Evolutionary conservation across 2,113 vertebrate genomes (phyloP).

Genomic region (Jacana jacana): DNA sequence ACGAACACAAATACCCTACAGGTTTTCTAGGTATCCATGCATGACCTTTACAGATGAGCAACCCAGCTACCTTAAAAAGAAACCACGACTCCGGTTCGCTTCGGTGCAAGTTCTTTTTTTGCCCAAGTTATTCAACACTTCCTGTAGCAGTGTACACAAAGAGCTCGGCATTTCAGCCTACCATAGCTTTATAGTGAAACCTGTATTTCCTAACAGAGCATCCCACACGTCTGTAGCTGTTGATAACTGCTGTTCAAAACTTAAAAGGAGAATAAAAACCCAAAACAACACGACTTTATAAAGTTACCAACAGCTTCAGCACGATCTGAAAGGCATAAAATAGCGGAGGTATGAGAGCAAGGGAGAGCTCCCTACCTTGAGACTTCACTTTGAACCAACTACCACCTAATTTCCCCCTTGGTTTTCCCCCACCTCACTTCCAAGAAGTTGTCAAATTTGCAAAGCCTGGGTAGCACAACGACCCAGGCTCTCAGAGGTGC

Average conservation of each 20-base stretch:
- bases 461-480: neutral
- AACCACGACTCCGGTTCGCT: neutral
- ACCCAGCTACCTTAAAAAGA: neutral
- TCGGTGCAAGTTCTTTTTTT: neutral
- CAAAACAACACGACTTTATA: neutral
- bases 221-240: neutral
- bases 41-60: neutral
- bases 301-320: neutral
- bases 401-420: neutral
- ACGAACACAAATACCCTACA: slow-evolving; percentile 24
- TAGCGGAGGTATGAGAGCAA: slow-evolving; percentile 26
- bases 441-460: neutral
- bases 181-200: neutral
- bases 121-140: neutral
- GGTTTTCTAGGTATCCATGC: slow-evolving; percentile 22
- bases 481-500: neutral
- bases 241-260: neutral
- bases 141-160: neutral
- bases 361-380: neutral
- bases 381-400: neutral
- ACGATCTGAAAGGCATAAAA: neutral
- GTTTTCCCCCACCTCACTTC: neutral
- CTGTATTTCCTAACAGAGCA: slow-evolving; percentile 27
- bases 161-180: neutral
- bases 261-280: neutral